These are phyloP conservation scores for Galeruca laticollis DNA, from an alignment of 2,888 invertebrate genomes.

Conservation along the genomic window DNA sequence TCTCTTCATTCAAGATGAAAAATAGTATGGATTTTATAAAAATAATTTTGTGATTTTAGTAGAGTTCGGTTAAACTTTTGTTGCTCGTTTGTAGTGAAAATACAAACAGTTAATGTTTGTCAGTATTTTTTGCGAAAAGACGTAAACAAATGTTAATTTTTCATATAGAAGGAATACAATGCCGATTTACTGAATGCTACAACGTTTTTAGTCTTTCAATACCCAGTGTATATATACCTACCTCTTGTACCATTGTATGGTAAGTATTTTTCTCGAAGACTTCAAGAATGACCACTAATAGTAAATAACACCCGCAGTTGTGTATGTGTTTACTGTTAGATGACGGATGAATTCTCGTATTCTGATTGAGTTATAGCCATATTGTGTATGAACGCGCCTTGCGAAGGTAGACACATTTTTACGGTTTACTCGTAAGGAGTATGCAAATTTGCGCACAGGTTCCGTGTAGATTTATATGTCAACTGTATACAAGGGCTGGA, in stretches of 20 bases:
- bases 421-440: conserved; percentile 40
- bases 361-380: conserved; percentile 52
- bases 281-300: conserved; percentile 48
- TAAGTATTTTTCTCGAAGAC: conserved; percentile 48
- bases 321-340: conserved; percentile 50
- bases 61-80: too few relatives aligned
- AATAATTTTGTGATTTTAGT: too few relatives aligned
- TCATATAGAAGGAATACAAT: conserved; percentile 20
- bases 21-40: too few relatives aligned
- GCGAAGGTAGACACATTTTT: conserved; percentile 38
- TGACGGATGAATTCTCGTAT: conserved; percentile 52
- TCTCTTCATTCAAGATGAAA: too few relatives aligned
- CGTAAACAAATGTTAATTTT: background rate
- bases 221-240: conserved; percentile 38
- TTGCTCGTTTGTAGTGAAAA: too few relatives aligned
- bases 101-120: too few relatives aligned
- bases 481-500: conserved; percentile 28
- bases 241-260: conserved; percentile 50
- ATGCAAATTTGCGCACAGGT: conserved; percentile 48
- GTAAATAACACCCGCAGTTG: conserved; percentile 52
- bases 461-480: conserved; percentile 48
- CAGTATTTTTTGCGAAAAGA: too few relatives aligned
- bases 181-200: conserved; percentile 35
- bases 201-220: conserved; percentile 43
- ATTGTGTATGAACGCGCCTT: conserved; percentile 48